A percentile compares a stretch with the other conserved stretches of the same genome.
These are phyloP conservation scores for Neostethus bicornis DNA, from an alignment of 2,797 vertebrate genomes.

Conservation along the genomic window DNA sequence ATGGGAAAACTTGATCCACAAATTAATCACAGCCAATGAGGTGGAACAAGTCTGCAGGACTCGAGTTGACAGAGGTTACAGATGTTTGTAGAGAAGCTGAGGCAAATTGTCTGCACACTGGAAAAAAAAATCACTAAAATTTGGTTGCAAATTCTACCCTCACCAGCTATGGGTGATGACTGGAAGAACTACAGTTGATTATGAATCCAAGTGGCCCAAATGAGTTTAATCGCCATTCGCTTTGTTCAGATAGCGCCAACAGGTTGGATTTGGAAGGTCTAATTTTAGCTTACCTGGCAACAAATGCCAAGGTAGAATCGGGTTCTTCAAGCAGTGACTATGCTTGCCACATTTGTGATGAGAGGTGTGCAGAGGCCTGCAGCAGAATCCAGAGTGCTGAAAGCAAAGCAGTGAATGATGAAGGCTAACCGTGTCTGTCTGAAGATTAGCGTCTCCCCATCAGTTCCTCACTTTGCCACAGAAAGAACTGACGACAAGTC, in stretches of 20 bases:
- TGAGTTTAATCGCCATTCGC: no score
- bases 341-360: no score
- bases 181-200: no score
- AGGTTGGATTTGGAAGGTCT: no score
- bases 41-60: constrained; percentile 59
- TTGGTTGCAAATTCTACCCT: no score
- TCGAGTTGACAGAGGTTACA: constrained; percentile 47
- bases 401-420: constrained; percentile 62
- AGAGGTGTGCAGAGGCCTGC: constrained; percentile 45
- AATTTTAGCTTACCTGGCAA: no score
- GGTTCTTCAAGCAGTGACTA: no score
- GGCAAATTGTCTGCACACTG: constrained; percentile 35
- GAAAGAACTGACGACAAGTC: constrained; percentile 59
- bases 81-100: constrained; percentile 21
- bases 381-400: constrained; percentile 61
- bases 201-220: no score
- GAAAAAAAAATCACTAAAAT: no score
- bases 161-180: no score
- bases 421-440: constrained; percentile 58
- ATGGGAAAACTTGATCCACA: constrained; percentile 62
- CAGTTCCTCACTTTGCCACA: constrained; percentile 39
- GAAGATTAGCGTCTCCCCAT: constrained; percentile 51
- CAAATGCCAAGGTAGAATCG: no score
- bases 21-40: constrained; percentile 77
- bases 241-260: no score